These are phyloP conservation scores for Adela reaumurella DNA, from an alignment of 2,888 invertebrate genomes.

Conservation along the genomic window DNA sequence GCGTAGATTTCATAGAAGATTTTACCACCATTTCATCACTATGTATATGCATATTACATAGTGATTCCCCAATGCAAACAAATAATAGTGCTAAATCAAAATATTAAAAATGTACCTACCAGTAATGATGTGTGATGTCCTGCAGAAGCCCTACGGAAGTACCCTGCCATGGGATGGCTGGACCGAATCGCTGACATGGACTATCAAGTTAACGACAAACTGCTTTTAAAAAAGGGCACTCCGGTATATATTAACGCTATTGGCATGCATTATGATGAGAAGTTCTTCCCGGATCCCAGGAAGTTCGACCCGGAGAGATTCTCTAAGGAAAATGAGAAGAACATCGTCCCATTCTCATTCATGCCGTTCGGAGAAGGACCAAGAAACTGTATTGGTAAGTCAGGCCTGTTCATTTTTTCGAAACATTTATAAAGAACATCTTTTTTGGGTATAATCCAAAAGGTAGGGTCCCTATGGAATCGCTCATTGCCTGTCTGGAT, in stretches of 20 bases:
- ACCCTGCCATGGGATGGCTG: constrained; percentile 21
- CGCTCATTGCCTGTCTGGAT: too few relatives aligned
- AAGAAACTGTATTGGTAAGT: constrained; percentile 58
- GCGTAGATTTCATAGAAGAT: too few relatives aligned
- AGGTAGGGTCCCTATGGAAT: too few relatives aligned
- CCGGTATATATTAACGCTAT: constrained; percentile 22
- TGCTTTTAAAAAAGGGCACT: constrained; percentile 23
- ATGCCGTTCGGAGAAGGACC: constrained; percentile 59
- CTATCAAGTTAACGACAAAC: constrained; percentile 22
- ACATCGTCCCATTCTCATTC: constrained; percentile 28
- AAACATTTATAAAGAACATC: too few relatives aligned
- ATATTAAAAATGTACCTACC: too few relatives aligned
- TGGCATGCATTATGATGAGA: not conserved
- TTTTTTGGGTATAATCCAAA: too few relatives aligned
- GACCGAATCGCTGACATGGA: constrained; percentile 17
- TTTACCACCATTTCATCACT: too few relatives aligned
- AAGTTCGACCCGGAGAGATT: constrained; percentile 53
- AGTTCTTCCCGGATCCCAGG: constrained; percentile 37
- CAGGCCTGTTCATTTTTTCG: too few relatives aligned
- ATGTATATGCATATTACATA: too few relatives aligned
- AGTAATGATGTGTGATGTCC: too few relatives aligned
- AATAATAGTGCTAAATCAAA: too few relatives aligned
- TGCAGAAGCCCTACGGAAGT: constrained; percentile 21
- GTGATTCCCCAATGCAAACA: too few relatives aligned
- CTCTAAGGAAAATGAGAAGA: constrained; percentile 50